Base-by-base conservation (phyloP, 92 coral and sea anemone species). In the Palythoa caribaeorum region DNA sequence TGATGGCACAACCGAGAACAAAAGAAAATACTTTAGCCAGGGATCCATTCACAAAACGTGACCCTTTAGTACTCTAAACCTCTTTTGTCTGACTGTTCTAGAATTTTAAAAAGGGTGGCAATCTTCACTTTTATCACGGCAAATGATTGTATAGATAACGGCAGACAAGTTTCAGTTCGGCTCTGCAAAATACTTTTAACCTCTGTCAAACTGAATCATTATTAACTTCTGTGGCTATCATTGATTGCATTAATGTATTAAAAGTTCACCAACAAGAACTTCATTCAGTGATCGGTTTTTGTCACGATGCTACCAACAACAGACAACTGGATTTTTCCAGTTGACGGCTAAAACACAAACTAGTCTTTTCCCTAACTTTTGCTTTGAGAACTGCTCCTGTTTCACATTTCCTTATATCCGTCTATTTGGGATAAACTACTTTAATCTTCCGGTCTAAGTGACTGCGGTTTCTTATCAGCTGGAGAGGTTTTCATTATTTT, bases 391-490 rank as follows among this genome's bases (percentile, higher is more conserved):
- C 47, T n/a, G 59, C 55, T 81, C 44, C 57, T 65, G 60, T 68
- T 81, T 81, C 59, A 68, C 13, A 40, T 80, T 80, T 80, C 74
- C 85, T 6, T 6, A 40, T 38, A 37, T 38, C 76, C 36, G 76
- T 81, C 63, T 47, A 38, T 47, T 47, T 52, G 37, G 15, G 76
- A 81, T 81, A 81, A 80, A 80, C 59, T 20, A 59, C 39, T 53
- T 14, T 20, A 65, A 65, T 51, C 38, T 80, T 65, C 75, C 62
- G 86, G 60, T 6, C 63, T 35, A n/a, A 65, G 38, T 44, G 86
- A 66, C 44, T 44, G 86, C 21, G 86, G 76, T 81, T 65, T 48
- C 62, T 81, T 66, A 81, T 81, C 86, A 81, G 75, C 40, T 65
- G 48, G 0, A 70, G 48, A 21, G 60, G 38, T 71, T 52, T 20